Conservation (phyloP, 2,113 vertebrate genomes). For the Rhineura floridana region DNA sequence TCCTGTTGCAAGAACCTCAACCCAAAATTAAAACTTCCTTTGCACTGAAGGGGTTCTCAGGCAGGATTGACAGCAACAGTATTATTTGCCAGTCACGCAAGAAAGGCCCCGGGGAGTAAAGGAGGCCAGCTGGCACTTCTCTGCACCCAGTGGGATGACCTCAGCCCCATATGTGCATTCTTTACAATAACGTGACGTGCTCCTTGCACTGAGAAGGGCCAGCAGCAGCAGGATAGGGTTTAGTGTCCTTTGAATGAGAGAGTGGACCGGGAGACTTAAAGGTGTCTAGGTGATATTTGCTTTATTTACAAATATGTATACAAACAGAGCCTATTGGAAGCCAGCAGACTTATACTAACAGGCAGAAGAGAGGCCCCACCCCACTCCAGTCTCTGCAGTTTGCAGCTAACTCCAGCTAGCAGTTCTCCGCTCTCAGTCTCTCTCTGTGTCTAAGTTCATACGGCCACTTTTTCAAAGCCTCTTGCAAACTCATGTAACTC, state of each 20-base stretch:
- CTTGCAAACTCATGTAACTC: neutral
- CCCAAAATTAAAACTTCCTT: neutral
- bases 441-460: neutral
- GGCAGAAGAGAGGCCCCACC: neutral
- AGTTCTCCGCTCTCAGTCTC: neutral
- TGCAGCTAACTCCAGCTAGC: neutral
- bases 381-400: no score
- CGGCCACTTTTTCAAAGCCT: neutral
- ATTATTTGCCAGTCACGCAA: neutral
- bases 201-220: neutral
- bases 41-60: neutral
- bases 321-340: neutral
- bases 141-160: neutral
- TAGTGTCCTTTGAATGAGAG: neutral
- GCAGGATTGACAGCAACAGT: neutral
- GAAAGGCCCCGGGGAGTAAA: neutral
- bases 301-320: neutral
- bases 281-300: neutral
- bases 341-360: neutral
- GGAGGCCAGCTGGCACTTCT: neutral
- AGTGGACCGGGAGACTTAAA: neutral
- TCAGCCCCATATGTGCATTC: neutral
- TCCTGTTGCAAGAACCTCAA: neutral
- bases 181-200: neutral
- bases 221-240: neutral